Conservation (phyloP, 2,888 invertebrate species). For the Helicoverpa assulta region DNA sequence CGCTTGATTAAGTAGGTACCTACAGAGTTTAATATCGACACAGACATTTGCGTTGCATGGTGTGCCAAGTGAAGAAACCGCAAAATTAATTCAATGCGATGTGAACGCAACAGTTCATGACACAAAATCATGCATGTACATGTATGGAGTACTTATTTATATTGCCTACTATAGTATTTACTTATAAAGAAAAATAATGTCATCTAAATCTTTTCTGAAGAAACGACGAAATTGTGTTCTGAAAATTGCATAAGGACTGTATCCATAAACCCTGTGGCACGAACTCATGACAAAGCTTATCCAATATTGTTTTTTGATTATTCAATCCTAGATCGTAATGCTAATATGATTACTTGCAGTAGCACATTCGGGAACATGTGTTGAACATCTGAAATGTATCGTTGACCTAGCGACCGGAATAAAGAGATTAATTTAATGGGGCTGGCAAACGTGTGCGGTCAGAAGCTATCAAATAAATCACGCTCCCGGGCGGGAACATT, state of each 20-base stretch:
- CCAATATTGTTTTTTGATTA: background rate
- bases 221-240: background rate
- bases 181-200: no score
- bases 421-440: constrained; percentile 62
- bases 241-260: background rate
- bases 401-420: constrained; percentile 59
- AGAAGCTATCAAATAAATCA: constrained; percentile 69
- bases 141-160: background rate
- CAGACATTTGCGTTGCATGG: constrained; percentile 57
- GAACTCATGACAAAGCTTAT: no score
- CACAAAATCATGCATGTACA: constrained; percentile 24
- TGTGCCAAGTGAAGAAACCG: constrained; percentile 71
- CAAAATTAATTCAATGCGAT: constrained; percentile 70
- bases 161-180: background rate
- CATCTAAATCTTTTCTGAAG: no score
- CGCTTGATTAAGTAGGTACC: constrained; percentile 63
- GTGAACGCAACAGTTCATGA: constrained; percentile 21
- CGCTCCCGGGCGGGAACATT: constrained; percentile 33
- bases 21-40: constrained; percentile 40
- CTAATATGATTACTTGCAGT: constrained; percentile 8
- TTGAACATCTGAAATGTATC: constrained; percentile 50
- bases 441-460: constrained; percentile 65
- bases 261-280: background rate
- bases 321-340: constrained; percentile 8
- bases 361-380: constrained; percentile 20